Conservation (phyloP, 2,797 vertebrate genomes). For the Protosalanx chinensis region DNA sequence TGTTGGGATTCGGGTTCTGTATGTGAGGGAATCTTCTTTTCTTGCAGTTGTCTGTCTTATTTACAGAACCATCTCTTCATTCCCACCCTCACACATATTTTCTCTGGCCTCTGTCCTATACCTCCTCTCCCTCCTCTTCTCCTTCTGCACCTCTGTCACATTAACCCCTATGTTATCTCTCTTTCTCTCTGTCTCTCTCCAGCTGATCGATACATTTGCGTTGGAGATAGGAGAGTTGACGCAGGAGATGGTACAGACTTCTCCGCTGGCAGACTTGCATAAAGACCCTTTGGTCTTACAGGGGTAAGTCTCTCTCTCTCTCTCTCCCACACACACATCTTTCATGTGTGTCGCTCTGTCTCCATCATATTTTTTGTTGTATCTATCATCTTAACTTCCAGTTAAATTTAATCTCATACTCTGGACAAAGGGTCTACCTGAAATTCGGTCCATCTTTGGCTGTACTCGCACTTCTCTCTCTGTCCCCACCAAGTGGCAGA, state of each 20-base stretch:
- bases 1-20: neutral
- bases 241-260: constrained; percentile 88
- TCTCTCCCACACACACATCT: neutral
- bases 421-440: too few relatives aligned
- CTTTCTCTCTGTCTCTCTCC: constrained; percentile 51
- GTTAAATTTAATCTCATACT: too few relatives aligned
- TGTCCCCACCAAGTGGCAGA: too few relatives aligned
- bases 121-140: neutral
- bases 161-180: constrained; percentile 21
- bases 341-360: neutral
- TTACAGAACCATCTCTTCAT: neutral
- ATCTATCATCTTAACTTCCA: too few relatives aligned
- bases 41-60: constrained; percentile 46
- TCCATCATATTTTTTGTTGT: too few relatives aligned
- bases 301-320: constrained; percentile 66
- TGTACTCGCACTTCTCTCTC: too few relatives aligned
- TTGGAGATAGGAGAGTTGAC: constrained; percentile 89
- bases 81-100: neutral
- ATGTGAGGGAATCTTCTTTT: constrained; percentile 32
- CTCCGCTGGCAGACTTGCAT: constrained; percentile 68
- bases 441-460: too few relatives aligned
- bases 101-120: constrained; percentile 5
- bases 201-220: constrained; percentile 92
- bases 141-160: constrained; percentile 9
- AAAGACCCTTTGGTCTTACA: constrained; percentile 59